A percentile compares a stretch with the other conserved stretches of the same genome.
phyloP scores from a whole-genome alignment of 2,113 vertebrate genomes.

The Spea multiplicata region DNA sequence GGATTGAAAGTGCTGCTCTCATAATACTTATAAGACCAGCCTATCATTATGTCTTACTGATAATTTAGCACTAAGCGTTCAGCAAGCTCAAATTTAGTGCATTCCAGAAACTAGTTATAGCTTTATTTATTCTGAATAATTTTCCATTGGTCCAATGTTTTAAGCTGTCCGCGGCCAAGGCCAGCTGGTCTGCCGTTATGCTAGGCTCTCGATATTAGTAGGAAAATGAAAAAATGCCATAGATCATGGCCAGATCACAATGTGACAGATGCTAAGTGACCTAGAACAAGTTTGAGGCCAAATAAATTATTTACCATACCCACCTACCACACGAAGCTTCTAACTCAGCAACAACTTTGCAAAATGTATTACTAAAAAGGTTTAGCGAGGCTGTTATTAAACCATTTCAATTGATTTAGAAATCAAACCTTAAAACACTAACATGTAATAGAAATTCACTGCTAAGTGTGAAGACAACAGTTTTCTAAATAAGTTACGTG shows the following conservation, averaged over 20 bases:
- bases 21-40: too few species aligned
- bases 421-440: too few species aligned
- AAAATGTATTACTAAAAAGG: too few species aligned
- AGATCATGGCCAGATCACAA: constrained; percentile 8
- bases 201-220: constrained; percentile 21
- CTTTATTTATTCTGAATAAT: constrained; percentile 12
- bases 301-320: constrained; percentile 24
- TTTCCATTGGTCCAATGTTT: constrained; percentile 11
- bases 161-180: constrained; percentile 12
- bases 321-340: neutral
- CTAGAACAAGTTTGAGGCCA: neutral
- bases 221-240: neutral
- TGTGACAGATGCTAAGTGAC: constrained; percentile 24
- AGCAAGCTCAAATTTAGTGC: constrained; percentile 4
- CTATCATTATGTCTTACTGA: too few species aligned
- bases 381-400: too few species aligned
- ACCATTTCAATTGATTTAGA: too few species aligned
- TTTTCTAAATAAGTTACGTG: too few species aligned
- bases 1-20: too few species aligned
- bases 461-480: too few species aligned
- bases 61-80: neutral
- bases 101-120: neutral
- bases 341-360: too few species aligned
- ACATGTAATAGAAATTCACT: too few species aligned
- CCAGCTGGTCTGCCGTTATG: constrained; percentile 37